Conservation (phyloP, 2,113 vertebrate genomes). For the Syngnathus floridae region DNA sequence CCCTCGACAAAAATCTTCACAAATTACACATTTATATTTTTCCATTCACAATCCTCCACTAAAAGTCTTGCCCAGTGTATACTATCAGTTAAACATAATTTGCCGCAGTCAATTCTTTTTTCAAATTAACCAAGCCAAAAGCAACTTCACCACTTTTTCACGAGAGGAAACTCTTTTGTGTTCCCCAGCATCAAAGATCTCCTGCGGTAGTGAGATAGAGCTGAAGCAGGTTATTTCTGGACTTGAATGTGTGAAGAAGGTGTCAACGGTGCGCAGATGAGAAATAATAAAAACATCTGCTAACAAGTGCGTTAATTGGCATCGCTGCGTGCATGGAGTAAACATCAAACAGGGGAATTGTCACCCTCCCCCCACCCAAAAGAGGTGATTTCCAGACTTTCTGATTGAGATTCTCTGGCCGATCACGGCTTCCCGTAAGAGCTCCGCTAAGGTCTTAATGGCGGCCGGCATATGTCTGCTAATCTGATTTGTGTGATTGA, state of each 20-base stretch:
- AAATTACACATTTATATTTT: too few relatives aligned
- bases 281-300: neutral
- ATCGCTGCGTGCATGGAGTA: conserved; percentile 53
- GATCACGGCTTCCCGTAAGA: conserved; percentile 8
- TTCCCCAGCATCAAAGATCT: neutral
- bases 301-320: conserved; percentile 47
- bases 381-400: neutral
- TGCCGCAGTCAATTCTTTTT: too few relatives aligned
- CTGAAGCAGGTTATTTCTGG: neutral
- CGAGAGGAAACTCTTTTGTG: neutral
- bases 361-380: neutral
- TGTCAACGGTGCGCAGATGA: neutral
- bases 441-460: conserved; percentile 48
- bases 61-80: too few relatives aligned
- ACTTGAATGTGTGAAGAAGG: neutral
- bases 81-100: too few relatives aligned
- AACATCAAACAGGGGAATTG: conserved; percentile 25
- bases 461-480: conserved; percentile 63
- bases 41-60: too few relatives aligned
- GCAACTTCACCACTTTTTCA: neutral
- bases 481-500: conserved; percentile 67
- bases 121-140: too few relatives aligned
- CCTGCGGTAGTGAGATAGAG: neutral
- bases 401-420: neutral
- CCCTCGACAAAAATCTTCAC: neutral